phyloP scores from a whole-genome alignment of 2,888 invertebrate genomes.

The Axea sp. region DNA sequence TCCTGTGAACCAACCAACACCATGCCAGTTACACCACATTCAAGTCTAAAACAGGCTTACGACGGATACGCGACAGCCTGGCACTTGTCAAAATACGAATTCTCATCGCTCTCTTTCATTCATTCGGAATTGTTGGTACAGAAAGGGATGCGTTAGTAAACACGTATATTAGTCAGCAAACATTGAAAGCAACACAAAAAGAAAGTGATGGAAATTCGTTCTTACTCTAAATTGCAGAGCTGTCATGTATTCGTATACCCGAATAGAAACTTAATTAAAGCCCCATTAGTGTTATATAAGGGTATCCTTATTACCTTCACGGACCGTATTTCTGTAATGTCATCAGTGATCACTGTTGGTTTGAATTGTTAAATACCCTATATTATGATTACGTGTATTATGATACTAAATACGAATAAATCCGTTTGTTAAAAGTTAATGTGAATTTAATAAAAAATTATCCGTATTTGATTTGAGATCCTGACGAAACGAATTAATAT shows the following conservation, averaged over 20 bases:
- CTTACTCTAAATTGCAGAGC: constrained; percentile 20
- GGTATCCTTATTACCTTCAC: no score
- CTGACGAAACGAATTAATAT: no score
- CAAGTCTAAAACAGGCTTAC: constrained; percentile 68
- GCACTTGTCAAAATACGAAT: constrained; percentile 41
- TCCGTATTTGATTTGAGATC: no score
- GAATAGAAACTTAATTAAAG: constrained; percentile 12
- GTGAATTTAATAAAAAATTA: no score
- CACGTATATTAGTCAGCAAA: constrained; percentile 7
- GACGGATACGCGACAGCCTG: constrained; percentile 59
- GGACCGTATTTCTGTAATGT: no score
- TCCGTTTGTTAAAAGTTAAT: no score
- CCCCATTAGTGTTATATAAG: not conserved
- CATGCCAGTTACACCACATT: constrained; percentile 78
- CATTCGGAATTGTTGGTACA: not conserved
- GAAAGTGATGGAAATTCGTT: constrained; percentile 17
- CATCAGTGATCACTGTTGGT: no score
- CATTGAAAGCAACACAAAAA: constrained; percentile 15
- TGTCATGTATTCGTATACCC: constrained; percentile 35
- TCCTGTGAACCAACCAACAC: constrained; percentile 83
- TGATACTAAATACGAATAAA: no score
- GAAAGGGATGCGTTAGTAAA: constrained; percentile 19
- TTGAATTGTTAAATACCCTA: no score
- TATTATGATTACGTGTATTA: no score
- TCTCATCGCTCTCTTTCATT: constrained; percentile 14